Base-by-base conservation (phyloP, 2,888 invertebrate species). In the Leistus spinibarbis region DNA sequence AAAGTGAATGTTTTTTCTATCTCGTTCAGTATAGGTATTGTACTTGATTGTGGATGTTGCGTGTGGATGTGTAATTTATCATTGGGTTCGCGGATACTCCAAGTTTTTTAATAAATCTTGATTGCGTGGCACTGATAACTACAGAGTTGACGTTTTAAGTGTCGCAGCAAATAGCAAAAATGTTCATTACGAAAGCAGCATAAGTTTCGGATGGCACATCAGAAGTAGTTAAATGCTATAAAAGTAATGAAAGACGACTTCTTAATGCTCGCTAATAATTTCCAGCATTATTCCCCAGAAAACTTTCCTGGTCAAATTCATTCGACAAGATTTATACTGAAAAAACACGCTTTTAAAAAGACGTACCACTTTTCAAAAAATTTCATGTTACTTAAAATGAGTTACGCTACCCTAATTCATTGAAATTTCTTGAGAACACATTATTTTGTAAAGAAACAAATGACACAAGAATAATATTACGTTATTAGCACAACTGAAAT, bases 161-260 rank as follows among this genome's bases (percentile, higher is more conserved):
- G 60, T 60, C 60, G 22, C 60, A 60, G 60, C 22, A 27, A 64
- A 64, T 64, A 69, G 22, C 72, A 72, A 56, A 72, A 72, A 72
- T 72, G 72, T 66, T 72, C 72, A 66, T 72, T 66, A 72, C 65
- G 65, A 57, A 57, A 65, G n/a, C 72, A 27, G 72, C 60, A 72
- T 72, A 72, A 72, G 66, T 72, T 72, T 72, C 24, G 27, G 66
- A 16, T 17, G 10, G 23, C 56, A 66, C 72, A 57, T 72, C 72
- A 72, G 66, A 72, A 66, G 72, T 72, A 72, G 72, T 72, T 72
- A 72, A 66, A 65, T 72, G 66, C 66, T 24, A 66, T 72, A 72
- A 72, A 66, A 63, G 71, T 71, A 71, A 71, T 71, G 71, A 64
- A 63, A 54, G 54, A 71, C 54, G 71, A 71, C 66, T 72, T 40